A percentile compares a stretch with the other conserved stretches of the same genome.
Conservation (phyloP, 2,888 invertebrate genomes). For the Mythimna vitellina region DNA sequence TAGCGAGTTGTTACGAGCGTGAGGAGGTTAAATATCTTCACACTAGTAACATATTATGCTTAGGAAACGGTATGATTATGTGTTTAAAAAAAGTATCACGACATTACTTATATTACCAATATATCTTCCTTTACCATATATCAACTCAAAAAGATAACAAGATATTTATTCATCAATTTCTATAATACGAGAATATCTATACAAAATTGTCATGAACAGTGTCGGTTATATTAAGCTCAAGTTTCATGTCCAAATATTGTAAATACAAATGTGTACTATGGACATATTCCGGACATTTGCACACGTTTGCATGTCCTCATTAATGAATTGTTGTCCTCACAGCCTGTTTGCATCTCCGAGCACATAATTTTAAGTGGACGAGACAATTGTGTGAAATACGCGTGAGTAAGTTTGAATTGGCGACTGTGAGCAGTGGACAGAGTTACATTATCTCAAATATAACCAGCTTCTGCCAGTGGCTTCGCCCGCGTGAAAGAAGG, state of each 20-base stretch:
- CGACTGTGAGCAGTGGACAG: conserved; percentile 2
- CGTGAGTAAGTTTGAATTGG: conserved; percentile 26
- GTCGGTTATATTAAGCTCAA: conserved; percentile 1
- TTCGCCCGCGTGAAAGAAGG: too few relatives aligned
- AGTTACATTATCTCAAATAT: not conserved
- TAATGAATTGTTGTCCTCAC: conserved; percentile 8
- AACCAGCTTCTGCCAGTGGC: not conserved
- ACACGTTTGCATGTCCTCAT: conserved; percentile 24
- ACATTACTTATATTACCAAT: too few relatives aligned
- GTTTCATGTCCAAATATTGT: conserved; percentile 34
- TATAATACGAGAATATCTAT: not conserved
- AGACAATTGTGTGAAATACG: conserved; percentile 17
- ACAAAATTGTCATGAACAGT: not conserved
- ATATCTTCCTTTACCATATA: too few relatives aligned
- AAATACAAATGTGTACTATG: not conserved
- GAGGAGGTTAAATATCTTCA: too few relatives aligned
- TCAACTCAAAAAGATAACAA: not conserved
- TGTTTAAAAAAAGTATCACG: too few relatives aligned
- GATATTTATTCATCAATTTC: conserved; percentile 5
- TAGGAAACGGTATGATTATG: too few relatives aligned
- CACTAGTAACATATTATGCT: too few relatives aligned
- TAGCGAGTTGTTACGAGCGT: too few relatives aligned
- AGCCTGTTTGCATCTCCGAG: conserved; percentile 32
- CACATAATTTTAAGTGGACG: conserved; percentile 37
- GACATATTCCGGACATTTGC: conserved; percentile 22